Conservation (phyloP, 2,888 invertebrate species). For the Rotaria macrura region DNA sequence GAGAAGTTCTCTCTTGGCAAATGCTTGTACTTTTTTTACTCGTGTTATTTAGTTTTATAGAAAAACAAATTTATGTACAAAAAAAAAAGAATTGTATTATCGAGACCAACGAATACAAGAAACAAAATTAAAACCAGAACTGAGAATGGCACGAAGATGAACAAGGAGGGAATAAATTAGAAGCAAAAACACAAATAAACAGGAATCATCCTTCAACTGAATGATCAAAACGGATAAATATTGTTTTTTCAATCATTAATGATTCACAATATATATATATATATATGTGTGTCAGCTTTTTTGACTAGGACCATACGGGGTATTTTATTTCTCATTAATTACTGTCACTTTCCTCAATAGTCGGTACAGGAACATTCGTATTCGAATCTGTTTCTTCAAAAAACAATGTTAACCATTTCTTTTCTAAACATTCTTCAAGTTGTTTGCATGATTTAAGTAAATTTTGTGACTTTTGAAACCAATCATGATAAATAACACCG, state of each 20-base stretch:
- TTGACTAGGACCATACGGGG: not conserved
- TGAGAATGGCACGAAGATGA: not conserved
- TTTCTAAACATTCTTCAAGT: conserved; percentile 10
- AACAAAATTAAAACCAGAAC: not conserved
- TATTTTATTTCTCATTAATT: not conserved
- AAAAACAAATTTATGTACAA: not conserved
- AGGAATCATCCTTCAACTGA: not conserved
- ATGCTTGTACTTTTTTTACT: not conserved
- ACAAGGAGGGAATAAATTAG: not conserved
- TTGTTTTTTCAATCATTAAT: not conserved
- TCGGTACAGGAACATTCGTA: not conserved
- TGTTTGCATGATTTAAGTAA: not conserved
- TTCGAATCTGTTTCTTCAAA: conserved; percentile 12
- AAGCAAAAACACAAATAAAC: not conserved
- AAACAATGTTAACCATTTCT: conserved; percentile 19
- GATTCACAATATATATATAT: not conserved
- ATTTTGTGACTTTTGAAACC: not conserved
- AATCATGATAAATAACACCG: conserved; percentile 20
- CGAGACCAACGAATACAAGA: not conserved
- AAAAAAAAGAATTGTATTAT: not conserved
- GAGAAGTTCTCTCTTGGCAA: no score
- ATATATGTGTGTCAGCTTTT: not conserved
- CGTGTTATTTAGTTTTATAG: not conserved
- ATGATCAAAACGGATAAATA: not conserved
- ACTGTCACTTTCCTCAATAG: not conserved